phyloP scores from a whole-genome alignment of 2,888 invertebrate species.

The Chydorus sphaericus region DNA sequence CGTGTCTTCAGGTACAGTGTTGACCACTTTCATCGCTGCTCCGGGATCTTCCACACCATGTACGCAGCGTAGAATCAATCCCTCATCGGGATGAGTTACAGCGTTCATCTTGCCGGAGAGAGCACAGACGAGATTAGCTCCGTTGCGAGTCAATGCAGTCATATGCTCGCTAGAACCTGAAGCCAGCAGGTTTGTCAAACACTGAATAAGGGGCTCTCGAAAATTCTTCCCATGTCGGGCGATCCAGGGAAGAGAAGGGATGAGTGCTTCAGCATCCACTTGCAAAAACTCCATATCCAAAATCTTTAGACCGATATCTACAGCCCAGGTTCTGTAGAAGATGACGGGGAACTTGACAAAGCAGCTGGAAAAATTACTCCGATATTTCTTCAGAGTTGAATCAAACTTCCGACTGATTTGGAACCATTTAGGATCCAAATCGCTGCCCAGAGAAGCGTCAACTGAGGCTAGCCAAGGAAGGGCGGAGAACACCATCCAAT shows the following conservation, averaged over 20 bases:
- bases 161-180: background rate
- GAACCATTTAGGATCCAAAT: background rate
- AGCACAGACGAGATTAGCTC: background rate
- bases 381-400: background rate
- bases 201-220: background rate
- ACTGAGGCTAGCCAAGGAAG: background rate
- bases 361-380: background rate
- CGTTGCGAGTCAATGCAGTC: background rate
- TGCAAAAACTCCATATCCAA: background rate
- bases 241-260: slow-evolving; percentile 1
- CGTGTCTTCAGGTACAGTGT: background rate
- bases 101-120: background rate
- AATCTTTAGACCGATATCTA: background rate
- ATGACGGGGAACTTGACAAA: slow-evolving; percentile 6
- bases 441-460: background rate
- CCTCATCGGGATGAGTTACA: background rate
- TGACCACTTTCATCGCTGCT: background rate
- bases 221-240: background rate
- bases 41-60: background rate
- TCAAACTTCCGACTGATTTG: background rate
- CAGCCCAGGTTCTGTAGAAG: slow-evolving; percentile 4
- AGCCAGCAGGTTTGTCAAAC: background rate
- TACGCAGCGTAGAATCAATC: background rate
- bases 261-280: background rate
- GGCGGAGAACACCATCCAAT: background rate